A percentile compares a stretch with the other conserved stretches of the same genome.
These are phyloP conservation scores for Zygogramma bicolorata DNA, from an alignment of 2,888 invertebrate genomes.

Conservation along the genomic window DNA sequence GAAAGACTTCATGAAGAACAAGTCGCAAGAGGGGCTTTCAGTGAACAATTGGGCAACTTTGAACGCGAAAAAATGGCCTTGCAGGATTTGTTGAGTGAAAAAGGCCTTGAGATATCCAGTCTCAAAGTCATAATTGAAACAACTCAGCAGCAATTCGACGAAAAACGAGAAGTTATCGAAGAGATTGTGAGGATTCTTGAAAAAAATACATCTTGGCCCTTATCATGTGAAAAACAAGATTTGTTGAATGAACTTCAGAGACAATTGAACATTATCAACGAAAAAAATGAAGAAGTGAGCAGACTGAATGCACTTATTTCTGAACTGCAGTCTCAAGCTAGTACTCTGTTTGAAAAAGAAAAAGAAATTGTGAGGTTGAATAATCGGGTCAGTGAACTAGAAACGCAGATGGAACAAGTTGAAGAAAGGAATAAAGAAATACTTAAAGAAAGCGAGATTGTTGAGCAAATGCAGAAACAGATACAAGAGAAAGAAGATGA, in stretches of 20 bases:
- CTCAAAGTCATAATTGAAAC: conserved; percentile 52
- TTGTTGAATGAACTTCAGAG: conserved; percentile 50
- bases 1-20: conserved; percentile 55
- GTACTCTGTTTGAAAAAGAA: conserved; percentile 37
- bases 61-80: conserved; percentile 49
- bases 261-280: conserved; percentile 42
- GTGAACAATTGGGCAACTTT: conserved; percentile 31
- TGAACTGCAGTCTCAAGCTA: conserved; percentile 20
- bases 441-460: conserved; percentile 26
- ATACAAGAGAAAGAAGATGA: conserved; percentile 42
- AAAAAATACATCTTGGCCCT: conserved; percentile 44
- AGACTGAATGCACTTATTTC: conserved; percentile 21
- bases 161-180: conserved; percentile 54
- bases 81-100: conserved; percentile 44
- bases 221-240: conserved; percentile 52
- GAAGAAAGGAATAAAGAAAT: conserved; percentile 48
- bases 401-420: conserved; percentile 41
- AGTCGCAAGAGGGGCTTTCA: conserved; percentile 49
- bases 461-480: conserved; percentile 35
- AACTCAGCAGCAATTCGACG: conserved; percentile 54
- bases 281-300: conserved; percentile 37
- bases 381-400: conserved; percentile 46
- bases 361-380: conserved; percentile 47
- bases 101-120: conserved; percentile 49
- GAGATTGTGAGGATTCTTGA: conserved; percentile 53